Percentiles rank a stretch among this genome's conserved stretches.
Conservation (phyloP, 1,140 invertebrate species). For the Meloidogyne chitwoodi region DNA sequence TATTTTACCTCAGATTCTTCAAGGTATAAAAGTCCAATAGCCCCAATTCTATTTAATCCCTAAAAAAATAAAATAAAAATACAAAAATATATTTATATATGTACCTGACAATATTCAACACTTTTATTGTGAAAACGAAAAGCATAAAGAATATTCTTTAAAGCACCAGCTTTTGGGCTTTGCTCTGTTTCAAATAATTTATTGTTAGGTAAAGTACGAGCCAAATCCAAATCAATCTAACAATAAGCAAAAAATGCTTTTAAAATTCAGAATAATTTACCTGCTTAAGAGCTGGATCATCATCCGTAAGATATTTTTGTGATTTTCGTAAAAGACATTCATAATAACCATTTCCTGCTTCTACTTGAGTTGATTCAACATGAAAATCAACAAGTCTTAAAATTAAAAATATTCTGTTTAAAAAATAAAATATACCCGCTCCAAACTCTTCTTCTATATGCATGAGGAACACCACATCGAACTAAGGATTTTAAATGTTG, state of each 20-base stretch:
- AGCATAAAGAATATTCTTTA: slow-evolving; percentile 36
- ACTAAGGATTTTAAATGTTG: slow-evolving; percentile 58
- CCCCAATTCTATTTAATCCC: slow-evolving; percentile 66
- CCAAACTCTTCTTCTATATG: slow-evolving; percentile 60
- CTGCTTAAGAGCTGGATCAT: slow-evolving; percentile 57
- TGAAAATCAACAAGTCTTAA: slow-evolving; percentile 42
- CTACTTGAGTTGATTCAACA: slow-evolving; percentile 42
- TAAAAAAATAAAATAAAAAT: slow-evolving; percentile 10
- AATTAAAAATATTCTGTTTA: neutral
- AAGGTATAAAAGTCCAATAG: slow-evolving; percentile 66
- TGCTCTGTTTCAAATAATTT: slow-evolving; percentile 34
- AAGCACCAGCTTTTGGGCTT: slow-evolving; percentile 21
- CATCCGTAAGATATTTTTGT: slow-evolving; percentile 11
- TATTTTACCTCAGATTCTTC: slow-evolving; percentile 66
- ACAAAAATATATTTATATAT: no score
- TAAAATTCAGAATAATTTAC: slow-evolving; percentile 27
- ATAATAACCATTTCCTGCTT: slow-evolving; percentile 58
- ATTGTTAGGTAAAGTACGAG: slow-evolving; percentile 41
- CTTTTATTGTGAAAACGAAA: slow-evolving; percentile 44
- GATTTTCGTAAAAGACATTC: slow-evolving; percentile 51
- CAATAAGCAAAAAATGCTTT: neutral
- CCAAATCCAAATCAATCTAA: slow-evolving; percentile 40
- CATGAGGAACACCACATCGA: slow-evolving; percentile 59
- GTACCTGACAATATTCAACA: slow-evolving; percentile 53
- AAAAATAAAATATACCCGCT: slow-evolving; percentile 28